Evolutionary conservation across 2,888 invertebrate genomes (phyloP).

Genomic region (Cinara cedri): DNA sequence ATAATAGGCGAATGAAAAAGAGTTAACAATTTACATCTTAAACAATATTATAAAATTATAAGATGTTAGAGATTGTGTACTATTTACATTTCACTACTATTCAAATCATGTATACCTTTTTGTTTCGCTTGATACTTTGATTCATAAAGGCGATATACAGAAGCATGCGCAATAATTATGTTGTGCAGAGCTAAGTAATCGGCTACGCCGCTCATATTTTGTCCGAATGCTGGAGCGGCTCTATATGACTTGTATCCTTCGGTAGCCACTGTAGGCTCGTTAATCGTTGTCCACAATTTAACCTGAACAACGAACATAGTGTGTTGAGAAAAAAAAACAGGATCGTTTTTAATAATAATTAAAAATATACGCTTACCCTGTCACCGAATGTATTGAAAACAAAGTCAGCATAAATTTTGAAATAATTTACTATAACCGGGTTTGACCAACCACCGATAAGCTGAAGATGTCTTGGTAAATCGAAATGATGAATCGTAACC

Average conservation of each 20-base stretch:
- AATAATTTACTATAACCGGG: background rate
- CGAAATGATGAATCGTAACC: slow-evolving; percentile 12
- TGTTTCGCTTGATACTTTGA: slow-evolving; percentile 66
- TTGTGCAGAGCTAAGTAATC: slow-evolving; percentile 72
- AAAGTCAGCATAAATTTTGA: background rate
- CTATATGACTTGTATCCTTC: slow-evolving; percentile 59
- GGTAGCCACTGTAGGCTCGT: slow-evolving; percentile 66
- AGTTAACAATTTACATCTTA: no score
- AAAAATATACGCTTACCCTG: background rate
- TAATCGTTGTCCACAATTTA: slow-evolving; percentile 72
- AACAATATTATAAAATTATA: no score
- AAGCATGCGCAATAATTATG: slow-evolving; percentile 71
- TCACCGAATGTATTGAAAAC: slow-evolving; percentile 14
- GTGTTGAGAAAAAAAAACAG: background rate
- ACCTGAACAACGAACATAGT: slow-evolving; percentile 60
- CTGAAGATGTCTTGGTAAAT: slow-evolving; percentile 1
- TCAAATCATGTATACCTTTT: no score
- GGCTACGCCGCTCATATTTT: slow-evolving; percentile 66
- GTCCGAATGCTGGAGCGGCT: slow-evolving; percentile 60
- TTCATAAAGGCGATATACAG: slow-evolving; percentile 70
- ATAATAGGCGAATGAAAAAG: no score
- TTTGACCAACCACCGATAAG: slow-evolving; percentile 20
- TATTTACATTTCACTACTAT: no score
- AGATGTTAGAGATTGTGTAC: background rate
- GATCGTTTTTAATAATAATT: background rate